Conservation (phyloP, 2,888 invertebrate species). For the Lottia gigantea region DNA sequence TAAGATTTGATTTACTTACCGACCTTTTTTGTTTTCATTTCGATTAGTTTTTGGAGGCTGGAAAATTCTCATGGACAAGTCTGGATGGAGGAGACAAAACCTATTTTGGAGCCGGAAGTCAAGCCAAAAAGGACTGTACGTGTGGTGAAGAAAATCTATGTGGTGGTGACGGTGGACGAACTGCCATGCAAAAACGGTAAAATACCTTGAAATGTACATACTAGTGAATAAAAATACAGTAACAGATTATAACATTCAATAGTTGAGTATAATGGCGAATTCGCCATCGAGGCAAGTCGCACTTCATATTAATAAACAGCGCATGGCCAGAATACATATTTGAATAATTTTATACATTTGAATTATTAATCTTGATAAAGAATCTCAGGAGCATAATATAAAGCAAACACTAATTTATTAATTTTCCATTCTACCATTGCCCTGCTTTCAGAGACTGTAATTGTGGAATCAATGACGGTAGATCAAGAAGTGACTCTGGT, state of each 20-base stretch:
- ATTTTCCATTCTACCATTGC: too few species aligned
- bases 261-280: too few species aligned
- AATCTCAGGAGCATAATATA: too few species aligned
- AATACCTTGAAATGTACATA: neutral
- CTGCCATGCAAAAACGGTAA: slow-evolving; percentile 28
- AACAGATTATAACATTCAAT: too few species aligned
- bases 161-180: slow-evolving; percentile 34
- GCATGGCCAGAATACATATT: too few species aligned
- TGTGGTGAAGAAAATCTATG: slow-evolving; percentile 38
- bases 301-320: too few species aligned
- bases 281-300: too few species aligned
- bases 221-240: neutral
- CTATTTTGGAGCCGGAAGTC: slow-evolving; percentile 35
- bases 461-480: slow-evolving; percentile 52
- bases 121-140: slow-evolving; percentile 24
- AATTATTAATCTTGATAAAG: too few species aligned
- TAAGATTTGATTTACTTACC: too few species aligned
- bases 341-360: too few species aligned
- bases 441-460: slow-evolving; percentile 48
- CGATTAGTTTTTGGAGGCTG: slow-evolving; percentile 33
- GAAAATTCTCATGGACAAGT: slow-evolving; percentile 37
- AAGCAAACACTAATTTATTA: too few species aligned
- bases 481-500: slow-evolving; percentile 50
- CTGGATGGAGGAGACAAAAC: slow-evolving; percentile 11
- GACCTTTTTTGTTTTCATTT: too few species aligned